These are phyloP conservation scores for Chunga burmeisteri DNA, from an alignment of 2,113 vertebrate species.

Conservation along the genomic window DNA sequence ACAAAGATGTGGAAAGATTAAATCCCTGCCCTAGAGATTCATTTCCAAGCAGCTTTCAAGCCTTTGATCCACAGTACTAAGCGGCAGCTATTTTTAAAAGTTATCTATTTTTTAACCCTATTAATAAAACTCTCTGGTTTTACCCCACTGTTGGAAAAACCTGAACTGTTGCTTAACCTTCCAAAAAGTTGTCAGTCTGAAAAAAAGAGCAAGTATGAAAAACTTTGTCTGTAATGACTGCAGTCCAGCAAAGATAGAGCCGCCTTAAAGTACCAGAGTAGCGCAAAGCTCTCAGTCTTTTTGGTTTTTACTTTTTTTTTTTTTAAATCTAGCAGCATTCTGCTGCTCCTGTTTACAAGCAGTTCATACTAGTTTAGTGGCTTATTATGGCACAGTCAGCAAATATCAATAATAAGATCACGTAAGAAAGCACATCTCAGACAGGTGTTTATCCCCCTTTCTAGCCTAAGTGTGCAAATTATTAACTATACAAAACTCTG, in stretches of 20 bases:
- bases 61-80: neutral
- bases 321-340: neutral
- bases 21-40: neutral
- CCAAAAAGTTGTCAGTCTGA: neutral
- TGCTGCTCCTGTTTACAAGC: neutral
- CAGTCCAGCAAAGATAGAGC: neutral
- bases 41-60: slow-evolving; percentile 5
- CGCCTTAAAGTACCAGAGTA: neutral
- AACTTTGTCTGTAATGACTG: neutral
- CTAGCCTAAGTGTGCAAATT: neutral
- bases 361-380: neutral
- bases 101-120: neutral
- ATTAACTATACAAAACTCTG: neutral
- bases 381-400: neutral
- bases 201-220: neutral
- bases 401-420: neutral
- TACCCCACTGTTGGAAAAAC: neutral
- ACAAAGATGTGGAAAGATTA: neutral
- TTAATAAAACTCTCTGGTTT: neutral
- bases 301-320: neutral
- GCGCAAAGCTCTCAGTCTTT: neutral
- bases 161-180: neutral
- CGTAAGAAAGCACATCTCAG: neutral
- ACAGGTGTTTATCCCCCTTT: neutral
- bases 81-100: neutral